Evolutionary conservation across 2,888 invertebrate species (phyloP), one percentile per base, ranked within the genome.

Genomic region (Polydrusus cervinus): DNA sequence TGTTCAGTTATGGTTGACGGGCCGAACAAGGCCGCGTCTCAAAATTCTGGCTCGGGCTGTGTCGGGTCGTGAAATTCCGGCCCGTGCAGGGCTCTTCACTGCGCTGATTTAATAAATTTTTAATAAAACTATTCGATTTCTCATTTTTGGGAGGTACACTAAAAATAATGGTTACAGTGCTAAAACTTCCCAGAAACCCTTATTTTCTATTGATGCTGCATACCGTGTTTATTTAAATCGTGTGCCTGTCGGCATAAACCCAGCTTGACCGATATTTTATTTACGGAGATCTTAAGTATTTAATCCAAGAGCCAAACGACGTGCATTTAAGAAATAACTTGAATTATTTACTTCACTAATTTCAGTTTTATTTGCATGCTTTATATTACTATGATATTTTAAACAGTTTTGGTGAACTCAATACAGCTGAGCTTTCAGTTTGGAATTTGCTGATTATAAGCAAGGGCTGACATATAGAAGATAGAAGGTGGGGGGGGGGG

Each of bases 201-300:
- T 47, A 16, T 47, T 51, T 13, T 51, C 11, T 20, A 51, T 20
- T 13, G 3, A 30, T 30, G 30, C 30, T 30, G n/a, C 53, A 55
- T 55, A 30, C 9, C 11, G 20, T 13, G 51, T 20, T 51, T 55
- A 30, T 30, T 55, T 55, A 30, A 25, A 55, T 55, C 53, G 53
- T 13, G 30, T 30, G 53, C 30, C 6, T 55, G 53, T 55, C 53
- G 53, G 30, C 25, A 55, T 30, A 18, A 55, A 18, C 30, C 13
- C 53, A 55, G 53, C 53, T 55, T 55, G 53, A 55, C 53, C 53
- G 53, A 55, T 55, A 55, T 55, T 55, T 55, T 55, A 55, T 55
- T 55, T 55, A 55, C 53, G 53, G 53, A 55, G 25, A 30, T 13
- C 34, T 3, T 25, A 55, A 55, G 53, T 55, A 55, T 55, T 30